Percentiles rank a stretch among this genome's conserved stretches.
Evolutionary conservation across 2,113 vertebrate species (phyloP).

Genomic region (Syrrhaptes paradoxus): DNA sequence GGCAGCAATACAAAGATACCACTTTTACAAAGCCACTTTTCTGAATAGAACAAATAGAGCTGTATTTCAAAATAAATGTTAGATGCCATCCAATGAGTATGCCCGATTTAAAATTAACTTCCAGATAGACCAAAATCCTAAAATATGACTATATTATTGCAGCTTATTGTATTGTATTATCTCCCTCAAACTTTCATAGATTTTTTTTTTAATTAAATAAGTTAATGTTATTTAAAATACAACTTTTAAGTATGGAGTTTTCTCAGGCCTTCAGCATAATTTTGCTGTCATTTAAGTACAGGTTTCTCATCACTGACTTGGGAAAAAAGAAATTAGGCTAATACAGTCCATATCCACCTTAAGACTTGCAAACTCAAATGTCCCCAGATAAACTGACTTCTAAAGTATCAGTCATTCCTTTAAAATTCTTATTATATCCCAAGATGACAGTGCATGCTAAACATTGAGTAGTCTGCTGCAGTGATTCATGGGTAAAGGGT

Average conservation of each 20-base stretch:
- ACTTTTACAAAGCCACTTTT: slow-evolving; percentile 8
- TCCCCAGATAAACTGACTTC: not conserved
- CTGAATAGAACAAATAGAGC: not conserved
- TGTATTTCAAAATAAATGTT: not conserved
- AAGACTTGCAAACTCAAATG: not conserved
- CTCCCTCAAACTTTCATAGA: not conserved
- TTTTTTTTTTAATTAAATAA: not conserved
- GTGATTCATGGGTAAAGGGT: too few species aligned
- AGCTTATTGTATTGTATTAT: not conserved
- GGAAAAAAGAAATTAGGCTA: not conserved
- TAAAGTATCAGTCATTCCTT: not conserved
- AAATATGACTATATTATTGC: not conserved
- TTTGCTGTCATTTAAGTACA: not conserved
- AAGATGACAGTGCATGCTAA: not conserved
- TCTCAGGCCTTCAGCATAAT: not conserved
- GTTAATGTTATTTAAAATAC: not conserved
- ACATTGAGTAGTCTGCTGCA: not conserved
- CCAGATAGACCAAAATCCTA: not conserved
- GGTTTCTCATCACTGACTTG: not conserved
- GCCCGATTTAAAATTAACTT: not conserved
- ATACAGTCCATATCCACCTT: not conserved
- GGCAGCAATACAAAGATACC: not conserved
- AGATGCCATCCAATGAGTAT: not conserved
- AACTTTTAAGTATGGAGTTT: not conserved
- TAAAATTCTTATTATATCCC: not conserved